phyloP scores from a whole-genome alignment of 37 sponge, comb jelly and placozoan genomes.

The Beroe ovata region DNA sequence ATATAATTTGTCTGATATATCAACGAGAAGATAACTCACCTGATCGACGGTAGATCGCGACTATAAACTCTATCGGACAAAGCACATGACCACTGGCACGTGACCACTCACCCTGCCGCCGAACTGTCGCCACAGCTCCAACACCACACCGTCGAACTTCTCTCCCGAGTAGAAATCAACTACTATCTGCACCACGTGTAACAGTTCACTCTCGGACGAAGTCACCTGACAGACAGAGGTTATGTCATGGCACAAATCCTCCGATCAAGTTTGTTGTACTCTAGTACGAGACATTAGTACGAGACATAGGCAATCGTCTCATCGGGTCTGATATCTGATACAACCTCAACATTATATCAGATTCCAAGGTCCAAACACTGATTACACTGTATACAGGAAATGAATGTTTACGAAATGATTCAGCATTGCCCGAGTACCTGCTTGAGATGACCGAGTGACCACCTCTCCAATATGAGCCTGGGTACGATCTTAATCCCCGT shows the following conservation, averaged over 20 bases:
- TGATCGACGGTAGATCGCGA: too few relatives aligned
- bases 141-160: conserved; percentile 86
- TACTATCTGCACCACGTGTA: conserved; percentile 56
- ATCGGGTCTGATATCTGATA: not conserved
- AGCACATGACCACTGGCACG: too few relatives aligned
- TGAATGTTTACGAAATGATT: too few relatives aligned
- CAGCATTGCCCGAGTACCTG: too few relatives aligned
- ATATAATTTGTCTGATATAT: too few relatives aligned
- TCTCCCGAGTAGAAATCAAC: conserved; percentile 55
- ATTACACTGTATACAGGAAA: too few relatives aligned
- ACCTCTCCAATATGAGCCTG: conserved; percentile 86
- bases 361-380: too few relatives aligned
- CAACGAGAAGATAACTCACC: too few relatives aligned
- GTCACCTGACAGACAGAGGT: conserved; percentile 15
- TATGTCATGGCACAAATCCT: too few relatives aligned
- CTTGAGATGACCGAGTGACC: conserved; percentile 76
- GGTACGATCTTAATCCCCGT: conserved; percentile 79
- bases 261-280: conserved; percentile 71
- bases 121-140: conserved; percentile 98
- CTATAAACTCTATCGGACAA: too few relatives aligned
- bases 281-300: conserved; percentile 7
- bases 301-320: not conserved
- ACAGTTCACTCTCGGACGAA: conserved; percentile 23
- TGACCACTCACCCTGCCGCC: conserved; percentile 51
- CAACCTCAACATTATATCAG: not conserved